Evolutionary conservation across 2,113 vertebrate genomes (phyloP).

Genomic region (Protobothrops mucrosquamatus): DNA sequence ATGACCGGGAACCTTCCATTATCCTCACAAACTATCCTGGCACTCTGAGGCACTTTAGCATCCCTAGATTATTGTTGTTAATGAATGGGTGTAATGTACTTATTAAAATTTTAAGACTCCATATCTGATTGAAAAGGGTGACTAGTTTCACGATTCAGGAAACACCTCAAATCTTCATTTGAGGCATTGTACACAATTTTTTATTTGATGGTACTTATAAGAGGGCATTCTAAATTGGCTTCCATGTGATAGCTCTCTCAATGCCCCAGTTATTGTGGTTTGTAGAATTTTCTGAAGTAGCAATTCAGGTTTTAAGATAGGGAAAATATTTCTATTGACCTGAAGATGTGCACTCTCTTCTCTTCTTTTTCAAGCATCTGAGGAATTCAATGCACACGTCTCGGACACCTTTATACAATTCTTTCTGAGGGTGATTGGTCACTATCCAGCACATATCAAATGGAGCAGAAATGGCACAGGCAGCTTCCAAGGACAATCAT

Average conservation of each 20-base stretch:
- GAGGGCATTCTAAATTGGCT: background rate
- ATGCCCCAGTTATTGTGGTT: background rate
- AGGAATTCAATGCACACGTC: conserved; percentile 84
- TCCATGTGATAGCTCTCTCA: background rate
- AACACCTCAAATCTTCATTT: background rate
- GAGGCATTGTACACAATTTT: background rate
- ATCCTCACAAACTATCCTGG: background rate
- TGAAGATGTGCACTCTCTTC: accelerated
- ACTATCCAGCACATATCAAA: conserved; percentile 79
- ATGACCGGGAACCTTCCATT: background rate
- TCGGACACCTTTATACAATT: conserved; percentile 87
- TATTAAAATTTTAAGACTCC: background rate
- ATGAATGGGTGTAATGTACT: background rate
- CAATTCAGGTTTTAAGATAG: background rate
- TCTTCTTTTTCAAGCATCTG: conserved; percentile 66
- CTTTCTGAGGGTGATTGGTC: conserved; percentile 85
- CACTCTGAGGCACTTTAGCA: background rate
- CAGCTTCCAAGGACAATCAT: conserved; percentile 79
- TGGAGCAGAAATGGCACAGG: conserved; percentile 43
- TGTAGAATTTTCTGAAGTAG: background rate
- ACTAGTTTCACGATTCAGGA: background rate
- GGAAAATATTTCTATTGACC: background rate
- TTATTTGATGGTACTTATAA: background rate
- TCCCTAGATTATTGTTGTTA: background rate
- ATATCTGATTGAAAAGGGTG: background rate